These are phyloP conservation scores for Gonocerus acuteangulatus DNA, from an alignment of 2,888 invertebrate genomes.

Conservation along the genomic window DNA sequence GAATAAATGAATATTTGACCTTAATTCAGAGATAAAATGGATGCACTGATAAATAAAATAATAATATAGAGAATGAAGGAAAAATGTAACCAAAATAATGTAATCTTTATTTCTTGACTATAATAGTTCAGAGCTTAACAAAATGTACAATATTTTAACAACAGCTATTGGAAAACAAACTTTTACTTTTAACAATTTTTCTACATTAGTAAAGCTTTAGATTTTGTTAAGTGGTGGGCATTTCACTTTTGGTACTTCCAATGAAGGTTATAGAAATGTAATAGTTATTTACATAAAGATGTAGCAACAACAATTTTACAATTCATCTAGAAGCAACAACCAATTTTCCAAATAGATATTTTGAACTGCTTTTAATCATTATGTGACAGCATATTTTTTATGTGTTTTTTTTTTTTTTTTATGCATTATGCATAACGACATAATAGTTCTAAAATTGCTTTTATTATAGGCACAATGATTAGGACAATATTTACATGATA, in stretches of 20 bases:
- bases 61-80: no score
- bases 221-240: neutral
- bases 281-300: no score
- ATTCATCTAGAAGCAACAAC: no score
- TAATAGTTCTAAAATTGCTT: conserved; percentile 17
- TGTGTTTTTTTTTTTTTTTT: neutral
- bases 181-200: conserved; percentile 7
- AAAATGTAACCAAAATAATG: conserved; percentile 6
- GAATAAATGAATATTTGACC: no score
- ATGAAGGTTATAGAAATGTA: no score
- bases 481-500: conserved; percentile 13
- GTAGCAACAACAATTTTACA: no score
- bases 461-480: conserved; percentile 15
- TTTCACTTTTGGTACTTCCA: no score
- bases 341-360: no score
- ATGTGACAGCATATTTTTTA: no score
- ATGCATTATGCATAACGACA: neutral
- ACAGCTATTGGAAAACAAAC: conserved; percentile 15
- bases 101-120: conserved; percentile 14
- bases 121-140: conserved; percentile 21
- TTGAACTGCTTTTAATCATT: no score
- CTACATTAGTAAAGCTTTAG: conserved; percentile 17
- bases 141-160: conserved; percentile 8
- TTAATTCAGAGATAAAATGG: no score
- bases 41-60: no score